phyloP scores from a whole-genome alignment of 2,113 vertebrate species.

The Siphamia tubifer region DNA sequence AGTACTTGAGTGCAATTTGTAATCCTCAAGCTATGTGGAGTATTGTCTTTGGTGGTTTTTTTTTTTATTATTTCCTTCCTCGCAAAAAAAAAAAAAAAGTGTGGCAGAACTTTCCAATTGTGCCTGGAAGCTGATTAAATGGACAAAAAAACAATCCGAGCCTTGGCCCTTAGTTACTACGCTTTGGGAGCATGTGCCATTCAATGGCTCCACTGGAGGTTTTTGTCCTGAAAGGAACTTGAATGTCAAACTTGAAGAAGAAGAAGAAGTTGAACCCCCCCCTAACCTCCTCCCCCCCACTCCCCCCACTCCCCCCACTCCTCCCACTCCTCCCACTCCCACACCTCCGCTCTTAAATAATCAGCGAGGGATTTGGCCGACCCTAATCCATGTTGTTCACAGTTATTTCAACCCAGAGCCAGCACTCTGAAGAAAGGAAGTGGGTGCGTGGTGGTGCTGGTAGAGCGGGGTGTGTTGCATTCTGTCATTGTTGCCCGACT shows the following conservation, averaged over 20 bases:
- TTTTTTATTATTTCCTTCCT: too few relatives aligned
- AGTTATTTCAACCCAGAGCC: constrained; percentile 60
- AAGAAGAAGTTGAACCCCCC: constrained; percentile 8
- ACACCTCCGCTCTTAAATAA: constrained; percentile 10
- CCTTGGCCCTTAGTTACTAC: not conserved
- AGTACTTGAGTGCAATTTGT: not conserved
- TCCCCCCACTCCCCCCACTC: too few relatives aligned
- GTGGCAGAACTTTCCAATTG: not conserved
- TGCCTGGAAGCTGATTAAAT: not conserved
- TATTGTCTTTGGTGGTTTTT: too few relatives aligned
- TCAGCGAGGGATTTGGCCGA: constrained; percentile 37
- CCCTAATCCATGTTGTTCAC: constrained; percentile 65
- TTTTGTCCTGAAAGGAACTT: constrained; percentile 28
- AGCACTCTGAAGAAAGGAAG: constrained; percentile 40
- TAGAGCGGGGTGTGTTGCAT: constrained; percentile 41
- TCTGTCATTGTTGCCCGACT: constrained; percentile 74
- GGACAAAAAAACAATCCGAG: not conserved
- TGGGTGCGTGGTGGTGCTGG: not conserved
- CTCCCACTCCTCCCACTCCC: too few relatives aligned
- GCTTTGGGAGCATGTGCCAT: not conserved
- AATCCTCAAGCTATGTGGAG: not conserved
- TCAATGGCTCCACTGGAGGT: constrained; percentile 2
- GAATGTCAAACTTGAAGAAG: constrained; percentile 31
- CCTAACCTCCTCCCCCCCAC: not conserved
- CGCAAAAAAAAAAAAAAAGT: not conserved